Evolutionary conservation across 2,888 invertebrate genomes (phyloP).

Genomic region (Galeopsomyia nigrocyanea): DNA sequence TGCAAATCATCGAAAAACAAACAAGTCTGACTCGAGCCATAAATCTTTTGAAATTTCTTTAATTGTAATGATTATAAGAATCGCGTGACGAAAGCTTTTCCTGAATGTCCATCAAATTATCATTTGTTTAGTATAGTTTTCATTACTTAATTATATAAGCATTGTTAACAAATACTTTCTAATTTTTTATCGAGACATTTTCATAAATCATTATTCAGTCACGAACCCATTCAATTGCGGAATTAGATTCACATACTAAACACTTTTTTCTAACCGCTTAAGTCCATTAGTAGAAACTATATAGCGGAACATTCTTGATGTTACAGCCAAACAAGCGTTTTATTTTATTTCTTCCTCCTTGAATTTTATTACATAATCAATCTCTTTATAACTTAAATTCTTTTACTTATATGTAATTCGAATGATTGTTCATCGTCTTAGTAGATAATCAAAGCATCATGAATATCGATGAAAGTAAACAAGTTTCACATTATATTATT

Average conservation of each 20-base stretch:
- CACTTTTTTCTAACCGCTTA: constrained; percentile 7
- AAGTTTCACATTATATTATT: neutral
- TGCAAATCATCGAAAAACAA: too few species aligned
- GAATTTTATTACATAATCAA: too few species aligned
- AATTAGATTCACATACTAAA: constrained; percentile 26
- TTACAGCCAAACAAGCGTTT: neutral
- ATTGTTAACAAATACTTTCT: constrained; percentile 22
- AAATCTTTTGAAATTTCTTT: constrained; percentile 8
- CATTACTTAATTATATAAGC: constrained; percentile 8
- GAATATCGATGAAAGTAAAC: neutral
- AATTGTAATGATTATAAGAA: constrained; percentile 21
- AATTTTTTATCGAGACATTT: constrained; percentile 30
- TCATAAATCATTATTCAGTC: constrained; percentile 14
- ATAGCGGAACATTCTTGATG: constrained; percentile 12
- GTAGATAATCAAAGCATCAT: too few species aligned
- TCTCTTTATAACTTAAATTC: too few species aligned
- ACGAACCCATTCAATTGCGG: constrained; percentile 13
- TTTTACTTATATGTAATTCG: too few species aligned
- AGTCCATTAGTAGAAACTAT: constrained; percentile 14
- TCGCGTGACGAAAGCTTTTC: constrained; percentile 23
- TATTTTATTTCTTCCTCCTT: too few species aligned
- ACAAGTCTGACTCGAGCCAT: too few species aligned
- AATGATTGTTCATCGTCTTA: too few species aligned
- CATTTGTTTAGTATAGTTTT: constrained; percentile 2
- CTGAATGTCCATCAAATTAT: constrained; percentile 9